Evolutionary conservation across 2,113 vertebrate species (phyloP).

Genomic region (Acanthochromis polyacanthus): DNA sequence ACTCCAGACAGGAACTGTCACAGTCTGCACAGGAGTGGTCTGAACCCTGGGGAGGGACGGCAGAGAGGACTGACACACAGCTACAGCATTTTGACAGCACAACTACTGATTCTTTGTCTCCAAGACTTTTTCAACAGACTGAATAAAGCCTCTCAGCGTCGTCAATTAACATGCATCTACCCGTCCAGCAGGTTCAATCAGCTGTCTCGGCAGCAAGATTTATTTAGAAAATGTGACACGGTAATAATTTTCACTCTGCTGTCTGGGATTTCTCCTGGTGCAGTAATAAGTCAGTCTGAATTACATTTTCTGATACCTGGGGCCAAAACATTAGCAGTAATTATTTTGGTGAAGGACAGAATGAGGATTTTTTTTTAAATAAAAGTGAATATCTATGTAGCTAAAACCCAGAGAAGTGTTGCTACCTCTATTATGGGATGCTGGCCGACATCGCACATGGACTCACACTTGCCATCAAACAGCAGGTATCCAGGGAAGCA

Average conservation of each 20-base stretch:
- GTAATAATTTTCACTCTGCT: slow-evolving; percentile 55
- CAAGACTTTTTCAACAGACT: not conserved
- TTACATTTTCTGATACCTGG: slow-evolving; percentile 38
- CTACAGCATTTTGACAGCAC: not conserved
- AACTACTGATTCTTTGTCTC: not conserved
- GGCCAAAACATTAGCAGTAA: slow-evolving; percentile 57
- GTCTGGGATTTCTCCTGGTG: slow-evolving; percentile 46
- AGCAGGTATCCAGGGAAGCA: slow-evolving; percentile 89
- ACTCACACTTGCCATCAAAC: slow-evolving; percentile 82
- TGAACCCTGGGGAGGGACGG: slow-evolving; percentile 35
- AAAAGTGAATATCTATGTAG: slow-evolving; percentile 37
- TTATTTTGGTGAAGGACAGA: slow-evolving; percentile 39
- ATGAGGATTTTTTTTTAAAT: not conserved
- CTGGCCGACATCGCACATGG: slow-evolving; percentile 84
- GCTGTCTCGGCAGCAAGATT: slow-evolving; percentile 43
- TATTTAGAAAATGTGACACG: slow-evolving; percentile 53
- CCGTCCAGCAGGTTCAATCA: slow-evolving; percentile 44
- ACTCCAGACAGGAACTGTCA: slow-evolving; percentile 88
- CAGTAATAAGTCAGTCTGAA: slow-evolving; percentile 53
- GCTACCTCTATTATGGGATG: slow-evolving; percentile 86
- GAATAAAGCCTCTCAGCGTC: slow-evolving; percentile 16
- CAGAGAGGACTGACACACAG: not conserved
- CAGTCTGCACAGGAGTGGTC: slow-evolving; percentile 86
- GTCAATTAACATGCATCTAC: slow-evolving; percentile 50
- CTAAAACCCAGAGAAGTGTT: slow-evolving; percentile 6